Base-by-base conservation (phyloP, 2,888 invertebrate genomes). In the Pharmacophagus antenor region DNA sequence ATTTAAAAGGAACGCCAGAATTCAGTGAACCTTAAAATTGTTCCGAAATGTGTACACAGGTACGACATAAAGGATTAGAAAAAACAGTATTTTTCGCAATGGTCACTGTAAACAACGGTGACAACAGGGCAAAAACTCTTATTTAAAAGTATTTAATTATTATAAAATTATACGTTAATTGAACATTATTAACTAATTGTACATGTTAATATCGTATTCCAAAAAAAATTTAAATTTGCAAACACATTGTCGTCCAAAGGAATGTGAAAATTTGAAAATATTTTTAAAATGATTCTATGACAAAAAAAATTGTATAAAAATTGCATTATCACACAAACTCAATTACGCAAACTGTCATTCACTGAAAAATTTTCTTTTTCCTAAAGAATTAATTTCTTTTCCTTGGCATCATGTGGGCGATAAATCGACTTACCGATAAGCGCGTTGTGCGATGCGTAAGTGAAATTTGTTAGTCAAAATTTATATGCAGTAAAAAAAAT, bases 11-110 rank as follows among this genome's bases (percentile, higher is more conserved):
- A 56, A 6, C 20, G 18, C 18, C 41, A 18, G 48, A 56, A 56
- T 56, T 37, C 49, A 42, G 41, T 56, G 56, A 56, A 48, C 48
- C 56, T 49, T 56, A 49, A 56, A 56, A 56, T 56, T 56, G 49
- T 49, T 22, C 23, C 25, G 25, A 23, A 48, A 22, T n/a, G n/a
- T 44, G 17, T 42, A 8, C n/a, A n/a, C 18, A 2, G 42, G 1
- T 44, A 44, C 42, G 42, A 18, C 8, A 18, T 18, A 18, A 44
- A 44, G 42, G 17, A 10, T 17, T 18, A 44, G n/a, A 37, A 37
- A n/a, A 31, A 42, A 7, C 17, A 18, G 18, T 18, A 18, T 37
- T 44, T 6, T 44, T 44, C 18, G 42, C 42, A 18, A 6, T 20
- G 42, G 10, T 18, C 42, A 17, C 4, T 15, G 2, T 7, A 15